Evolutionary conservation across 2,888 invertebrate species (phyloP).

Genomic region (Drosophila putrida): DNA sequence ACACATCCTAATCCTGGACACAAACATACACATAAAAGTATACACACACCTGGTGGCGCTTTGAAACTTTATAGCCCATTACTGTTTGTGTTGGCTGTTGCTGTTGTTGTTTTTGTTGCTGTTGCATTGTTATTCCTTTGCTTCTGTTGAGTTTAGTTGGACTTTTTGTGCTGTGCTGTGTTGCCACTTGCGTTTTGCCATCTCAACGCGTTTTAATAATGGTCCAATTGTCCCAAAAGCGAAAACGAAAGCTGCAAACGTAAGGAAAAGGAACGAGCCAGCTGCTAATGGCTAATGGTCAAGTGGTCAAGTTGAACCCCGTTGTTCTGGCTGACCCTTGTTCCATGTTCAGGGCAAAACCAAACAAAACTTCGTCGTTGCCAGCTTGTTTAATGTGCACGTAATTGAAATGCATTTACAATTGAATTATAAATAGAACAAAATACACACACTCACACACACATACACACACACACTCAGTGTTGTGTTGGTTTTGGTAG

Average conservation of each 20-base stretch:
- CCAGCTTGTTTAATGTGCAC: constrained; percentile 78
- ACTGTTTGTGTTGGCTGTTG: constrained; percentile 28
- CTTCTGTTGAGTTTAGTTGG: constrained; percentile 31
- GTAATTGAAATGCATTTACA: constrained; percentile 82
- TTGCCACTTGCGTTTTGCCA: constrained; percentile 74
- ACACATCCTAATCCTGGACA: constrained; percentile 17
- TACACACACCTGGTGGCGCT: constrained; percentile 39
- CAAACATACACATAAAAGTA: not conserved
- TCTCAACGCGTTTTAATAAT: constrained; percentile 82
- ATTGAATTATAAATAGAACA: constrained; percentile 81
- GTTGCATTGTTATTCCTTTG: constrained; percentile 48
- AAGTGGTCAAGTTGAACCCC: constrained; percentile 69
- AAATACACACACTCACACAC: constrained; percentile 59
- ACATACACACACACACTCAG: constrained; percentile 16
- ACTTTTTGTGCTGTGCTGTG: constrained; percentile 34
- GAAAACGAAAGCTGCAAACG: constrained; percentile 40
- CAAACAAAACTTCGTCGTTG: constrained; percentile 61
- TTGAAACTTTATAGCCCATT: constrained; percentile 51
- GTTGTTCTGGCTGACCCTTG: constrained; percentile 19
- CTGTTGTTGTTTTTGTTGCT: constrained; percentile 22
- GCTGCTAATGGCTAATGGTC: constrained; percentile 68
- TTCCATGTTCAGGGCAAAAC: constrained; percentile 8
- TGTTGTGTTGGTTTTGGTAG: constrained; percentile 3
- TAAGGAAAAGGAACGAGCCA: constrained; percentile 11
- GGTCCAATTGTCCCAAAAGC: constrained; percentile 79